These are phyloP conservation scores for Chaetodon auriga DNA, from an alignment of 2,113 vertebrate species.

Conservation along the genomic window DNA sequence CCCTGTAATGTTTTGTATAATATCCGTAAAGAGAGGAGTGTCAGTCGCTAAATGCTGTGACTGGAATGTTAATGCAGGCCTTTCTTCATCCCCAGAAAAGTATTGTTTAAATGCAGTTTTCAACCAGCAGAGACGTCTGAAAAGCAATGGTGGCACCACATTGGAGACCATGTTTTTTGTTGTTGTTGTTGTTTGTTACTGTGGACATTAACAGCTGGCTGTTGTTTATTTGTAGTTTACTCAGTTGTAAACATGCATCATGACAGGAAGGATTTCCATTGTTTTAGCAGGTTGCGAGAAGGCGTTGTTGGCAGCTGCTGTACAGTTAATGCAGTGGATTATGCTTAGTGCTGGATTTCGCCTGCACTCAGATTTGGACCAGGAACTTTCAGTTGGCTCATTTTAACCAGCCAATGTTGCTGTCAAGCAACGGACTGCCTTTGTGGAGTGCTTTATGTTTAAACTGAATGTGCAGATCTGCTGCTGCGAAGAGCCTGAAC, in stretches of 20 bases:
- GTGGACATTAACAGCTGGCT: background rate
- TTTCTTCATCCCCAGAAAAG: background rate
- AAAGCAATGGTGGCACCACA: background rate
- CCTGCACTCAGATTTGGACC: background rate
- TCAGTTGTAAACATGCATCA: background rate
- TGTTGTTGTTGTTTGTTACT: background rate
- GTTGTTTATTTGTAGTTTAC: conserved; percentile 5
- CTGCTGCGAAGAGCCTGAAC: background rate
- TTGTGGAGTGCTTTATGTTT: background rate
- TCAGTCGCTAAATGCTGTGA: background rate
- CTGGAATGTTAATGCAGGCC: background rate
- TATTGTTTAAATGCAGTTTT: background rate
- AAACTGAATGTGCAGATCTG: background rate
- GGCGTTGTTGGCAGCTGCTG: background rate
- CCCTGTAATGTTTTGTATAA: background rate
- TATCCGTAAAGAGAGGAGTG: background rate
- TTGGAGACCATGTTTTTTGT: background rate
- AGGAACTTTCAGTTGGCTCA: background rate
- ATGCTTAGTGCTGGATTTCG: background rate
- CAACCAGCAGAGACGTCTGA: background rate
- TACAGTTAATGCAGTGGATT: background rate
- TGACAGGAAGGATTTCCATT: background rate
- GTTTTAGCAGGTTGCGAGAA: conserved; percentile 8
- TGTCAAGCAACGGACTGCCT: background rate
- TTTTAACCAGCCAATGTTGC: background rate